These are phyloP conservation scores for Hippocampus zosterae DNA, from an alignment of 2,113 vertebrate species.

Conservation along the genomic window DNA sequence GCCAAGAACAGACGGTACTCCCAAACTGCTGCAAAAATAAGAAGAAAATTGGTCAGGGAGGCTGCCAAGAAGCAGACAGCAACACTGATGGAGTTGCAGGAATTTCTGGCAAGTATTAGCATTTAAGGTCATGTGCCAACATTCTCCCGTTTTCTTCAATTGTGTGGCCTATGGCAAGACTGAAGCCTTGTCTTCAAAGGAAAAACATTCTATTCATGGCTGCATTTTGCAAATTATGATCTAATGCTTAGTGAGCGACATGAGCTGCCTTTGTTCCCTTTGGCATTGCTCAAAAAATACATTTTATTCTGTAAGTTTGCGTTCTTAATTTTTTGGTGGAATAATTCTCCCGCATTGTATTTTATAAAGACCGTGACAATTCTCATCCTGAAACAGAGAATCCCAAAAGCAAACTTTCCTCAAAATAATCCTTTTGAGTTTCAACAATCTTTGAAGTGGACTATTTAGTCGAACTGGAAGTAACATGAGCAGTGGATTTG, in stretches of 20 bases:
- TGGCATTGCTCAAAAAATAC: neutral
- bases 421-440: neutral
- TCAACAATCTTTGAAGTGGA: conserved; percentile 17
- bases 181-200: neutral
- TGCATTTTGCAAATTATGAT: neutral
- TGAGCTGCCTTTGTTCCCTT: neutral
- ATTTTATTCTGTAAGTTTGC: neutral
- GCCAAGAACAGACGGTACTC: neutral
- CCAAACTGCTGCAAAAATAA: neutral
- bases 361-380: neutral
- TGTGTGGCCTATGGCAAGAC: neutral
- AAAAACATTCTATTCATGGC: neutral
- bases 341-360: neutral
- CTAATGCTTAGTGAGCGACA: too few species aligned
- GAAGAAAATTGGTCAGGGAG: neutral
- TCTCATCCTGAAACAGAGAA: neutral
- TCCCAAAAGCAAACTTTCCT: neutral
- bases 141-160: neutral
- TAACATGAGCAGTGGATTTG: conserved; percentile 48
- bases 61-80: neutral
- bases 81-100: neutral
- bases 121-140: neutral
- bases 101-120: neutral
- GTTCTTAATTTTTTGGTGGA: neutral
- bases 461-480: conserved; percentile 49